phyloP scores from a whole-genome alignment of 2,113 vertebrate species.

The Phylloscopus trochilus region DNA sequence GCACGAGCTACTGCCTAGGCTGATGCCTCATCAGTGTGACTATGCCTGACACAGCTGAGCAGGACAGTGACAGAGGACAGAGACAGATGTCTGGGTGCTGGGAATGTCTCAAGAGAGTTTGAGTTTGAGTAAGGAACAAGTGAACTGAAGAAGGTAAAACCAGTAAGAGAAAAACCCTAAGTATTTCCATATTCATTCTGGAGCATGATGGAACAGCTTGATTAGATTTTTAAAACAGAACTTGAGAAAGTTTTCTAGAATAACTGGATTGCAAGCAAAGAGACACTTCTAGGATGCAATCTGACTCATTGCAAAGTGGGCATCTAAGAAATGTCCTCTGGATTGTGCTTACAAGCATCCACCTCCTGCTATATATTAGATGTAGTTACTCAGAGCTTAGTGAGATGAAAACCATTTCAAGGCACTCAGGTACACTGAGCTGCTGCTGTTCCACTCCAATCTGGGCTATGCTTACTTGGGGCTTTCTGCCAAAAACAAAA shows the following conservation, averaged over 20 bases:
- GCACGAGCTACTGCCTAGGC: background rate
- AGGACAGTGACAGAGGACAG: background rate
- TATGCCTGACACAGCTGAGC: background rate
- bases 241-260: background rate
- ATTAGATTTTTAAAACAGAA: background rate
- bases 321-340: background rate
- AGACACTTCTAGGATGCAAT: background rate
- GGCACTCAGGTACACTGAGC: background rate
- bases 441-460: background rate
- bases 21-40: background rate
- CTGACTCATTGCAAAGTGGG: background rate
- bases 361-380: background rate
- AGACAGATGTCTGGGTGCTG: background rate
- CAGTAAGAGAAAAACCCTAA: background rate
- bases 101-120: background rate
- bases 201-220: background rate
- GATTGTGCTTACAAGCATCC: background rate
- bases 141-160: background rate
- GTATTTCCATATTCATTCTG: background rate
- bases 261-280: background rate
- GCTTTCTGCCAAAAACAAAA: background rate
- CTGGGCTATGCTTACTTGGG: background rate
- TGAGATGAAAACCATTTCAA: background rate
- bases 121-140: background rate
- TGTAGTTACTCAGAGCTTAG: background rate